Evolutionary conservation across 1,140 invertebrate genomes (phyloP).

Genomic region (Eriosoma lanigerum): DNA sequence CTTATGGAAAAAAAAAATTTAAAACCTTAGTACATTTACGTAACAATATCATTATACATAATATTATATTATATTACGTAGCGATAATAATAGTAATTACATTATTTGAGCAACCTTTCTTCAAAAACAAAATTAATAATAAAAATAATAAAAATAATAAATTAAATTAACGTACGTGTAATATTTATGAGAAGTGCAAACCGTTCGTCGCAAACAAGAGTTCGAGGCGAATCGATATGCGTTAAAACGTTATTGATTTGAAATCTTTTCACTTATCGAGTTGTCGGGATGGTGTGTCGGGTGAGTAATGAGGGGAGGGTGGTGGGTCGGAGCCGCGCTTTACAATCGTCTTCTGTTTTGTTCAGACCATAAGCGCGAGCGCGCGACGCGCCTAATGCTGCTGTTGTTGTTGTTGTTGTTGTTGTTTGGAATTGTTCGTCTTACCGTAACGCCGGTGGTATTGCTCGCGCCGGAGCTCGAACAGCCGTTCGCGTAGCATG

Average conservation of each 20-base stretch:
- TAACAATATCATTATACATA: neutral
- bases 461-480: constrained; percentile 38
- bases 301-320: too few relatives aligned
- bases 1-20: neutral
- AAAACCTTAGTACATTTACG: neutral
- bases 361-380: too few relatives aligned
- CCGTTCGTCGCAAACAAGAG: neutral
- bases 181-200: neutral
- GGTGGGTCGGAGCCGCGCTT: too few relatives aligned
- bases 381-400: neutral
- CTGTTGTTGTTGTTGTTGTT: neutral
- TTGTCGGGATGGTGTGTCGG: neutral
- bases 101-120: constrained; percentile 25
- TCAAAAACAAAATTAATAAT: neutral
- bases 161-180: neutral
- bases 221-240: too few relatives aligned
- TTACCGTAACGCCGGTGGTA: constrained; percentile 46
- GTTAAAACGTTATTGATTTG: too few relatives aligned
- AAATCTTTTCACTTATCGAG: too few relatives aligned
- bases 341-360: too few relatives aligned
- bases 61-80: neutral
- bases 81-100: constrained; percentile 1
- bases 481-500: constrained; percentile 39
- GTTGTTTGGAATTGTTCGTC: neutral
- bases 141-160: constrained; percentile 1